Conservation (phyloP, 2,888 invertebrate genomes). For the Calameuta filiformis region DNA sequence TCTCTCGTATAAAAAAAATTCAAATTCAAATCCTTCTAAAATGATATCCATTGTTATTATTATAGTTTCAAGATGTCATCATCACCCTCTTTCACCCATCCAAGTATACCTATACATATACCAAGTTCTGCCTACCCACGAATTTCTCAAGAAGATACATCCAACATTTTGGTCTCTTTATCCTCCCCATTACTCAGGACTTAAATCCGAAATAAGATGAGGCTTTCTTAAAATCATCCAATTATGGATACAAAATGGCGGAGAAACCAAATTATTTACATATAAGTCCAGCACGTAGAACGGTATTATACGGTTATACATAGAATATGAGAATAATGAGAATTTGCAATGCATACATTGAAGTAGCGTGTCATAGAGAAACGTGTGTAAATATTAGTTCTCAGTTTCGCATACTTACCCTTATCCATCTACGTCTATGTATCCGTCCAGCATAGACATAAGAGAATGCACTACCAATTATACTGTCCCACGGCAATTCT, state of each 20-base stretch:
- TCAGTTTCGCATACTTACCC: neutral
- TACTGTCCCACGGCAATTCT: neutral
- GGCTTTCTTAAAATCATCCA: neutral
- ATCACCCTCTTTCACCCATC: neutral
- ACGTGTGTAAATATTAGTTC: neutral
- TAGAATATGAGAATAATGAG: neutral
- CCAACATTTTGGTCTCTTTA: neutral
- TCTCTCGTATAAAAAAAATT: neutral
- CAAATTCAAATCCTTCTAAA: neutral
- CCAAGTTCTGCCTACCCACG: neutral
- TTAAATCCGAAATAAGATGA: neutral
- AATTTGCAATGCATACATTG: neutral
- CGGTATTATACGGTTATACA: neutral
- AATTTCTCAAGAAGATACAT: neutral
- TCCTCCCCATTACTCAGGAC: neutral
- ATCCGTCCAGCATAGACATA: neutral
- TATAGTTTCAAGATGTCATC: neutral
- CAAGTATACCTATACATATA: neutral
- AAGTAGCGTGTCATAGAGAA: neutral
- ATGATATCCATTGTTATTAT: neutral
- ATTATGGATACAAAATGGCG: neutral
- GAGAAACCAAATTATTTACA: neutral
- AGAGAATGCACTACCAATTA: neutral
- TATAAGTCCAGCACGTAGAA: neutral
- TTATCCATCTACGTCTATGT: neutral